These are phyloP conservation scores for Drepana falcataria DNA, from an alignment of 2,888 invertebrate genomes.

Conservation along the genomic window DNA sequence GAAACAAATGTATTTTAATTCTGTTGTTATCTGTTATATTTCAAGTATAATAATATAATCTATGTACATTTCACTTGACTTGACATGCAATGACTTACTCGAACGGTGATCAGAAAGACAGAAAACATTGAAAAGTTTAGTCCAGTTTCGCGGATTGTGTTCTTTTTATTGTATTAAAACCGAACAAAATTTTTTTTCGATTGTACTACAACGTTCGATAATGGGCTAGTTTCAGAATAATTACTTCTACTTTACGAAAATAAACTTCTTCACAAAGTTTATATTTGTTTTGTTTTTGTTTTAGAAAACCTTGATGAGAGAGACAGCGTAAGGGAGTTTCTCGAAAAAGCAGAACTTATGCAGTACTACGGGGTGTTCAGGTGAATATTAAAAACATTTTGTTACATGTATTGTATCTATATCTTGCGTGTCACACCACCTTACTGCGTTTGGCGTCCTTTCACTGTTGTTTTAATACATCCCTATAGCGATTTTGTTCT, in stretches of 20 bases:
- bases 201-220: too few species aligned
- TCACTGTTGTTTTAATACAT: slow-evolving; percentile 5
- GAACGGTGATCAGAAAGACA: too few species aligned
- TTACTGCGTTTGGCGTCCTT: slow-evolving; percentile 6
- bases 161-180: too few species aligned
- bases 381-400: slow-evolving; percentile 57
- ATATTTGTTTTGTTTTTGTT: slow-evolving; percentile 21
- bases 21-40: too few species aligned
- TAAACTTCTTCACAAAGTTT: not conserved
- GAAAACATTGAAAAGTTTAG: too few species aligned
- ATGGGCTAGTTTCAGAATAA: not conserved
- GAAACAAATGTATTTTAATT: too few species aligned
- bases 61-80: too few species aligned
- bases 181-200: too few species aligned
- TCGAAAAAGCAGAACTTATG: slow-evolving; percentile 95
- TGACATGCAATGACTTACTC: too few species aligned
- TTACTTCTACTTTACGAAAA: not conserved
- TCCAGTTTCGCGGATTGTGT: too few species aligned
- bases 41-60: too few species aligned
- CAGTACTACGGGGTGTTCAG: slow-evolving; percentile 91
- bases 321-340: slow-evolving; percentile 83
- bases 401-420: not conserved
- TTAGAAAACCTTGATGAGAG: slow-evolving; percentile 51
- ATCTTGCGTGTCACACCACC: not conserved
- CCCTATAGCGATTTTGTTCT: not conserved